Base-by-base conservation (phyloP, 2,888 invertebrate genomes). In the Hedychridium roseum region DNA sequence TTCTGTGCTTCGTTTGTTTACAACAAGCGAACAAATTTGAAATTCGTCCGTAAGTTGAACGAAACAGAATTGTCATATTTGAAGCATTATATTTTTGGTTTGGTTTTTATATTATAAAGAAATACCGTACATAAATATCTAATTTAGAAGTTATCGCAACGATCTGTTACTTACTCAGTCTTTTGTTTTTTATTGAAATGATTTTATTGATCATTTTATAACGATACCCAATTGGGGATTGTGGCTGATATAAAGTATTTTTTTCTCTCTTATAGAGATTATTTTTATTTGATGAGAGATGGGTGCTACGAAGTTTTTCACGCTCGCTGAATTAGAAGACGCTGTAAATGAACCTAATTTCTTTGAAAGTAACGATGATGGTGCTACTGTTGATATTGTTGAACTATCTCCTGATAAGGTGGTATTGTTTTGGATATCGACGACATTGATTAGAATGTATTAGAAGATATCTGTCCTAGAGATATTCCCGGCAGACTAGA, bases 251-350 rank as follows among this genome's bases (percentile, higher is more conserved):
- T n/a, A 7, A 30, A 30, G 30, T 11, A n/a, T n/a, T 30, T 30
- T 30, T 30, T 30, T 30, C 30, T 30, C 3, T 30, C 30, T 30
- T 30, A 30, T 30, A 30, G 30, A 30, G 30, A 30, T 30, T 30
- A 30, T 30, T 30, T 30, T n/a, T 11, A 30, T 30, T 30, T 30
- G 30, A 30, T 30, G 30, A 30, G 11, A 30, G 11, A 30, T 30
- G 11, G 30, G n/a, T 30, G 11, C 7, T 30, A 30, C n/a, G 11
- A 30, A 30, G 11, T 30, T 30, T 30, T 30, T 4, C 23, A 23
- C 23, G 23, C 9, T 23, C 9, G 23, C 23, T 23, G 23, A 23
- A 23, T 23, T 23, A 23, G 23, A 23, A 23, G 23, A 23, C 23
- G 23, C 23, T 23, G 23, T 23, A 23, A 23, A 23, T 23, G 23